These are phyloP conservation scores for Frieseomelitta varia DNA, from an alignment of 1,140 invertebrate species.

Conservation along the genomic window DNA sequence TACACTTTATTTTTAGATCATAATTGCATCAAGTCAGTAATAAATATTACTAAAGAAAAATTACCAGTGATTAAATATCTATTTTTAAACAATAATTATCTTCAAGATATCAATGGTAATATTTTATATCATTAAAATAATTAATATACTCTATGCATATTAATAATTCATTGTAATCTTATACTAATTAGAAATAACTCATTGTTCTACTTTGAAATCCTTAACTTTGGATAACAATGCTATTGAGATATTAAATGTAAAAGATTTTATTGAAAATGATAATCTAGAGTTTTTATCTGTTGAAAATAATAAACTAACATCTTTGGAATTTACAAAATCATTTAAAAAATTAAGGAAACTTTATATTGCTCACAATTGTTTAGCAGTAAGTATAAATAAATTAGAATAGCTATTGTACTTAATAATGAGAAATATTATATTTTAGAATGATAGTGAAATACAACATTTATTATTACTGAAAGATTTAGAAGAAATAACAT, in stretches of 20 bases:
- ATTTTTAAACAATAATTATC: conserved; percentile 61
- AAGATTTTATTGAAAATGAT: conserved; percentile 47
- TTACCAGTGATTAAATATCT: conserved; percentile 56
- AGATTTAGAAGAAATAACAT: conserved; percentile 62
- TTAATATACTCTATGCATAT: background rate
- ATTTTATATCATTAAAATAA: background rate
- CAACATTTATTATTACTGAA: conserved; percentile 49
- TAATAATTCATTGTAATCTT: background rate
- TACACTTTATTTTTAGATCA: conserved; percentile 61
- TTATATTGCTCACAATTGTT: conserved; percentile 61
- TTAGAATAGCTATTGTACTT: background rate
- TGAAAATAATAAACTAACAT: conserved; percentile 63
- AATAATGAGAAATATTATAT: conserved; percentile 3
- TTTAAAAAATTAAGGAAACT: conserved; percentile 53
- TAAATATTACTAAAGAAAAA: conserved; percentile 27
- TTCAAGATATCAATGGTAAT: conserved; percentile 53
- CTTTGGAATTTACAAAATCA: conserved; percentile 55
- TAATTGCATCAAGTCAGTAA: conserved; percentile 59
- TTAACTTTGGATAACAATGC: conserved; percentile 62
- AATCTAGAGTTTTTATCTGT: conserved; percentile 55
- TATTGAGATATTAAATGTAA: conserved; percentile 45
- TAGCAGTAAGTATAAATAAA: conserved; percentile 43
- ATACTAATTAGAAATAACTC: conserved; percentile 45
- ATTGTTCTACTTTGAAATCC: conserved; percentile 49
- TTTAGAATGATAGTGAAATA: conserved; percentile 53